phyloP scores from a whole-genome alignment of 2,888 invertebrate genomes.

The Harpalus rufipes region DNA sequence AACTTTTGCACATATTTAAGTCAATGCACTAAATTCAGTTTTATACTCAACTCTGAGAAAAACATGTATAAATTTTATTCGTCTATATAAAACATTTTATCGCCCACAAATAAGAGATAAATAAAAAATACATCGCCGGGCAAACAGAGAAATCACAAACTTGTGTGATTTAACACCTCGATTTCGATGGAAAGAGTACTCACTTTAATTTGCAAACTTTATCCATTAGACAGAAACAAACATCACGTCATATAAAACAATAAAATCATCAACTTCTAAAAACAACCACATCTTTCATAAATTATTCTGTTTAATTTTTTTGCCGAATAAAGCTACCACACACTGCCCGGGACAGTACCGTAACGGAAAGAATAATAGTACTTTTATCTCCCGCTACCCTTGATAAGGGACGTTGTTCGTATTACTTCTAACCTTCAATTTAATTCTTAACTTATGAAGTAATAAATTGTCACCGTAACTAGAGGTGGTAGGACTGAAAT shows the following conservation, averaged over 20 bases:
- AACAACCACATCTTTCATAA: constrained; percentile 74
- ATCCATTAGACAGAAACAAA: constrained; percentile 55
- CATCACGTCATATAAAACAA: constrained; percentile 58
- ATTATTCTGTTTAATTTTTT: constrained; percentile 73
- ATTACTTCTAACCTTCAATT: no score
- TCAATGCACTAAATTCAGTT: constrained; percentile 49
- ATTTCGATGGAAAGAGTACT: constrained; percentile 30
- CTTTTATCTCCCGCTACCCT: no score
- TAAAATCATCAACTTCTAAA: constrained; percentile 46
- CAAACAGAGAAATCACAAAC: constrained; percentile 56
- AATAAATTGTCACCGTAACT: no score
- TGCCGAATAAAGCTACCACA: constrained; percentile 72
- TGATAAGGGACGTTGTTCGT: no score
- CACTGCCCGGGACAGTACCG: constrained; percentile 67
- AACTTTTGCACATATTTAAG: constrained; percentile 55
- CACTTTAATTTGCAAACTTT: constrained; percentile 63
- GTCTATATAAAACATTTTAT: constrained; percentile 64
- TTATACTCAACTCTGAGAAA: constrained; percentile 53
- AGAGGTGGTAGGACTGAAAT: no score
- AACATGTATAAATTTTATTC: constrained; percentile 64
- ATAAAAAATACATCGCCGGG: constrained; percentile 58
- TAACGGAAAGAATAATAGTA: not conserved
- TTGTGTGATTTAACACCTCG: constrained; percentile 63
- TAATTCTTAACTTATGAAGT: no score
- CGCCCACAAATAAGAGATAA: constrained; percentile 59